Conservation (phyloP, 2,888 invertebrate genomes). For the Leucozona laternaria region DNA sequence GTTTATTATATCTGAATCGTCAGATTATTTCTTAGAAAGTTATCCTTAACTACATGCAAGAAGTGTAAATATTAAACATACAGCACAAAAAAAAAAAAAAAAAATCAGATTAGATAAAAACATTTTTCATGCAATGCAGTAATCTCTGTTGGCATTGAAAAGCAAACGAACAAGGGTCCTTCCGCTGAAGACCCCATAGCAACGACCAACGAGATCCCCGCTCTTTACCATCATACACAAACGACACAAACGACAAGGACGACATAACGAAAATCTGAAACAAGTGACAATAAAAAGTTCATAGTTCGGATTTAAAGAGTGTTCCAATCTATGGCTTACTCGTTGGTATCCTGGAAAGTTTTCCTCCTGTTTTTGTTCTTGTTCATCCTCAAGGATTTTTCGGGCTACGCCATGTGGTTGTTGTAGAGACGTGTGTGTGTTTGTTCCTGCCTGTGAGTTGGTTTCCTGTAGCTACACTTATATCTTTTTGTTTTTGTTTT, state of each 20-base stretch:
- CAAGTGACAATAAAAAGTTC: slow-evolving; percentile 73
- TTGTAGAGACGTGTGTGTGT: neutral
- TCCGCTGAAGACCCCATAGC: neutral
- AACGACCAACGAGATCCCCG: slow-evolving; percentile 16
- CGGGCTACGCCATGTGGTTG: slow-evolving; percentile 3
- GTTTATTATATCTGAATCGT: neutral
- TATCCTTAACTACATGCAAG: neutral
- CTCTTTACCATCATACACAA: neutral
- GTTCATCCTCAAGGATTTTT: slow-evolving; percentile 45
- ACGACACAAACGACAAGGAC: neutral
- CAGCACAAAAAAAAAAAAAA: neutral
- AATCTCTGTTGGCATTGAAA: slow-evolving; percentile 41
- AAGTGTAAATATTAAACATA: neutral
- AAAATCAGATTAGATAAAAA: neutral
- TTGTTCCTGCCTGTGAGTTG: slow-evolving; percentile 12
- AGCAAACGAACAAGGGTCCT: slow-evolving; percentile 38
- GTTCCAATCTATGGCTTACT: slow-evolving; percentile 69
- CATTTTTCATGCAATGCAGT: slow-evolving; percentile 31
- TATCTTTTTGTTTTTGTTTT: neutral
- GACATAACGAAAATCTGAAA: slow-evolving; percentile 63
- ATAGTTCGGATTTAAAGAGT: slow-evolving; percentile 70
- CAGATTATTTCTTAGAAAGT: neutral
- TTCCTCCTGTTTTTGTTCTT: slow-evolving; percentile 50
- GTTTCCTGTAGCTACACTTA: slow-evolving; percentile 35
- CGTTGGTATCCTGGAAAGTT: slow-evolving; percentile 61